Conservation (phyloP, 1,140 invertebrate species). For the Microplitis mediator region DNA sequence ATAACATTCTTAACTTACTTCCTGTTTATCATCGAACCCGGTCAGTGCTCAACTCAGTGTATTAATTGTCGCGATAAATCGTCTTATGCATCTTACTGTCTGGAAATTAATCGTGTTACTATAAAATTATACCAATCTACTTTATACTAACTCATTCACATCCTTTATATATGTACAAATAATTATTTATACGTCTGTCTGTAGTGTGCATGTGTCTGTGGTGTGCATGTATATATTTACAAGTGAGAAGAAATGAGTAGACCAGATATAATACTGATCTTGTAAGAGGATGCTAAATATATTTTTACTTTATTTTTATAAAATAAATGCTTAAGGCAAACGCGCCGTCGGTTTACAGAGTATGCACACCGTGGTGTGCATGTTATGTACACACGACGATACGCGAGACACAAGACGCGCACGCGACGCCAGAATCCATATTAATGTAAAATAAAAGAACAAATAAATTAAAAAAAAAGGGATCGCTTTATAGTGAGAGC, state of each 20-base stretch:
- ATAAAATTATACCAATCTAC: neutral
- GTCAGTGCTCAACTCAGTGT: constrained; percentile 23
- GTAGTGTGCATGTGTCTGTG: neutral
- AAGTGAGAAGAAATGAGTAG: too few species aligned
- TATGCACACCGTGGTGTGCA: neutral
- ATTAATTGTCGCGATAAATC: constrained; percentile 38
- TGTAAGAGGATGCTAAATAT: neutral
- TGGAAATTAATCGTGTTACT: constrained; percentile 26
- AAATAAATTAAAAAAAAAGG: neutral
- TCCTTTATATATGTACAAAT: neutral
- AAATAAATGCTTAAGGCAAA: neutral
- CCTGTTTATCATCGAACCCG: constrained; percentile 34
- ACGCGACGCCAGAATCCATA: constrained; percentile 33
- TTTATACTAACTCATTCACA: neutral
- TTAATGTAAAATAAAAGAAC: constrained; percentile 19
- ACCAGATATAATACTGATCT: neutral
- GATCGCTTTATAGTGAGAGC: neutral
- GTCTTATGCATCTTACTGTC: constrained; percentile 26
- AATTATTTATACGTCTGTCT: neutral
- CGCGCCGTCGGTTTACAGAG: neutral
- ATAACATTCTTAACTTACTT: constrained; percentile 16
- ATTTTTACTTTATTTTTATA: neutral
- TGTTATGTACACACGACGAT: constrained; percentile 14
- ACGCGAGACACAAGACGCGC: constrained; percentile 11
- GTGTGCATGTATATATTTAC: neutral